phyloP scores from a whole-genome alignment of 2,113 vertebrate genomes.

The Climacteris rufus region DNA sequence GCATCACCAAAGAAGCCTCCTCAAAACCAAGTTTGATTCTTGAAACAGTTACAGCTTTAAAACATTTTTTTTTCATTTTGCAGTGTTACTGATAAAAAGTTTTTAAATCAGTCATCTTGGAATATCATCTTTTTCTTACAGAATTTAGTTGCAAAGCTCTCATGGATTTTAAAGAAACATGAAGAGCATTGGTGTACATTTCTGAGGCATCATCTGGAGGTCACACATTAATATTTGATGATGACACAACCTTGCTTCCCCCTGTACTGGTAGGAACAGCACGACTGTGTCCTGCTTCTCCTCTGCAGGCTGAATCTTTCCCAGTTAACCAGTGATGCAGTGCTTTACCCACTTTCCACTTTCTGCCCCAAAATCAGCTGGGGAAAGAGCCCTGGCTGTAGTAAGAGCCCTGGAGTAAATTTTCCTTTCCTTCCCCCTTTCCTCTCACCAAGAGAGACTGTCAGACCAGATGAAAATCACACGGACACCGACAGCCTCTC shows the following conservation, averaged over 20 bases:
- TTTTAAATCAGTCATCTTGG: not conserved
- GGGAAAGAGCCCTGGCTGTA: not conserved
- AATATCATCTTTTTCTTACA: not conserved
- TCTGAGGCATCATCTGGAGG: not conserved
- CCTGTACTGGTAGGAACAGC: not conserved
- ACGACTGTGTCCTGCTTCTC: not conserved
- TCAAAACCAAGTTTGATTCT: not conserved
- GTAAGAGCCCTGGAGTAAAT: too few relatives aligned
- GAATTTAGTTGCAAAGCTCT: not conserved
- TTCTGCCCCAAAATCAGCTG: not conserved
- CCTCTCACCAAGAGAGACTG: not conserved
- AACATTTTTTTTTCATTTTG: not conserved
- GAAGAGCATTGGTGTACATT: not conserved
- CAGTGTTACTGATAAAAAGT: not conserved
- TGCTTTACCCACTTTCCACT: not conserved
- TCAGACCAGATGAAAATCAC: slow-evolving; percentile 18
- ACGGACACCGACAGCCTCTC: not conserved
- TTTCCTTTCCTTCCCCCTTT: not conserved
- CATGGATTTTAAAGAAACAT: not conserved
- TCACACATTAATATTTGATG: slow-evolving; percentile 10
- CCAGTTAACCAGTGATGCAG: not conserved
- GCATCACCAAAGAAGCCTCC: not conserved
- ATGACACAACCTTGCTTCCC: not conserved
- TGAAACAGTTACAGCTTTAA: not conserved
- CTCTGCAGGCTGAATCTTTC: not conserved